Evolutionary conservation across 2,888 invertebrate species (phyloP).

Genomic region (Saturnia japonica): DNA sequence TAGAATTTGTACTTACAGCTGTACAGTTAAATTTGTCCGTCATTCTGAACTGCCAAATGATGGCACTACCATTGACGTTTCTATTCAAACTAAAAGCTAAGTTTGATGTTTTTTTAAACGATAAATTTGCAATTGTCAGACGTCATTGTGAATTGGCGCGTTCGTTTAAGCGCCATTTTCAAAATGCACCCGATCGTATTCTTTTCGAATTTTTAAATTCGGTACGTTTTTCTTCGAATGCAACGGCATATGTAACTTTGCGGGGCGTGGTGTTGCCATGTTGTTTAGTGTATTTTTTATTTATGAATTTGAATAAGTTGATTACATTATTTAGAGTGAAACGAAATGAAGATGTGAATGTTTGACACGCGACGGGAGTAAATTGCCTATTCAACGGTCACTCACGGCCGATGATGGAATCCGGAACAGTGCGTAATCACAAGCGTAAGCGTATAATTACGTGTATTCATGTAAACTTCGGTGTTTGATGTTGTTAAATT

Average conservation of each 20-base stretch:
- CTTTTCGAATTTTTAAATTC: not conserved
- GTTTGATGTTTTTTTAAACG: constrained; percentile 71
- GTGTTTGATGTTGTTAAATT: constrained; percentile 31
- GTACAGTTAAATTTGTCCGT: constrained; percentile 6
- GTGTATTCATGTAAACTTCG: constrained; percentile 44
- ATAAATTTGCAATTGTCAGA: constrained; percentile 68
- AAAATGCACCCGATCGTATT: not conserved
- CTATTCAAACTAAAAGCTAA: constrained; percentile 59
- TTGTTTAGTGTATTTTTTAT: not conserved
- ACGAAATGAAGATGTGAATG: constrained; percentile 46
- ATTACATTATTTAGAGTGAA: constrained; percentile 45
- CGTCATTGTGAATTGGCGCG: constrained; percentile 58
- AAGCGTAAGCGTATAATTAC: constrained; percentile 57
- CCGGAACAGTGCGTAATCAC: constrained; percentile 55
- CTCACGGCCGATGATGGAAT: constrained; percentile 38
- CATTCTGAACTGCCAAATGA: constrained; percentile 50
- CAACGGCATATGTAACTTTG: not conserved
- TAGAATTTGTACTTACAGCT: not conserved
- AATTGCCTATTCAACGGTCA: constrained; percentile 63
- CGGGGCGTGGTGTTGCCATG: not conserved
- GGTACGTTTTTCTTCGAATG: not conserved
- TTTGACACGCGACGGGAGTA: constrained; percentile 44
- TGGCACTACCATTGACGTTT: constrained; percentile 66
- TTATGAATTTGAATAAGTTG: constrained; percentile 39
- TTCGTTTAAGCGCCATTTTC: constrained; percentile 36